These are phyloP conservation scores for Hippocampus kuda DNA, from an alignment of 2,797 vertebrate genomes.

Conservation along the genomic window DNA sequence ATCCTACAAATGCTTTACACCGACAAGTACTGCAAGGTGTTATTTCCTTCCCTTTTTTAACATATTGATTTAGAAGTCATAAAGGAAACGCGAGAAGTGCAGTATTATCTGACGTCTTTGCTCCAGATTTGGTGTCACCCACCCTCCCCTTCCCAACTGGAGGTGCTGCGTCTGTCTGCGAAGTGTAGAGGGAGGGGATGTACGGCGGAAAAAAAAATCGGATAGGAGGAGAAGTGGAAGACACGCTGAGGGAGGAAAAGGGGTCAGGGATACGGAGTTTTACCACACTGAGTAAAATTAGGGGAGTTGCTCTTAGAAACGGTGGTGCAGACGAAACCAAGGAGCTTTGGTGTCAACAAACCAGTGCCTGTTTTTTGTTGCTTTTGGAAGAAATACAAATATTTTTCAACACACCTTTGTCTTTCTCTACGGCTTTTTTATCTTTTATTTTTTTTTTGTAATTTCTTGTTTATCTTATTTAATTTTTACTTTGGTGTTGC, in stretches of 20 bases:
- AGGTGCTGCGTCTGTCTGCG: conserved; percentile 52
- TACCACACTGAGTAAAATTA: conserved; percentile 57
- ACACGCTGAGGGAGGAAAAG: conserved; percentile 54
- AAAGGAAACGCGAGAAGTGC: neutral
- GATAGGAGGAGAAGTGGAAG: conserved; percentile 23
- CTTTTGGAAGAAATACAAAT: conserved; percentile 28
- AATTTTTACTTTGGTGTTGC: conserved; percentile 11
- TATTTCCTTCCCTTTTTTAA: neutral
- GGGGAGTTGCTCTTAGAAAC: conserved; percentile 19
- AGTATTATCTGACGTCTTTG: neutral
- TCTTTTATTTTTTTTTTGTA: neutral
- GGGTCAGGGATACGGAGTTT: conserved; percentile 56
- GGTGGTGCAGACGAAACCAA: conserved; percentile 46
- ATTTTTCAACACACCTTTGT: conserved; percentile 16
- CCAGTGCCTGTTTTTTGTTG: conserved; percentile 6
- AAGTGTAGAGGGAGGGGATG: conserved; percentile 56
- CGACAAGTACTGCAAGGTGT: neutral
- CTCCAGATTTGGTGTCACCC: conserved; percentile 17
- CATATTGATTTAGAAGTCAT: neutral
- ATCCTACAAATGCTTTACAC: neutral
- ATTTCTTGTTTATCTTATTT: neutral
- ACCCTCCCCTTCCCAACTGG: conserved; percentile 49
- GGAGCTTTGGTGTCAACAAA: conserved; percentile 41
- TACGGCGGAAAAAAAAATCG: conserved; percentile 33
- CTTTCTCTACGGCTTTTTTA: neutral